A percentile compares a stretch with the other conserved stretches of the same genome.
Conservation (phyloP, 2,797 vertebrate genomes). For the Hoplostethus atlanticus region DNA sequence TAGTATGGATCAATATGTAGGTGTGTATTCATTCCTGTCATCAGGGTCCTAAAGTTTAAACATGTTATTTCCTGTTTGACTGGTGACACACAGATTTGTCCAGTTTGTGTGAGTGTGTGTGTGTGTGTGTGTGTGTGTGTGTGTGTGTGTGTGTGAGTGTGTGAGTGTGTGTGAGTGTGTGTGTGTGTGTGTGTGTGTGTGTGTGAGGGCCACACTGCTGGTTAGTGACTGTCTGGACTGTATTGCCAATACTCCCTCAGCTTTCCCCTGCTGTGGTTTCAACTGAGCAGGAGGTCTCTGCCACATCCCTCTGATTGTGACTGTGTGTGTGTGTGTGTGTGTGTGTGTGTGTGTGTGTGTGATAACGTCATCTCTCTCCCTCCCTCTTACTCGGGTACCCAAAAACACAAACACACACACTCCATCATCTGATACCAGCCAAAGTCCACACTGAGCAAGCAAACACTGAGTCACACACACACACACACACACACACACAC, state of each 20-base stretch:
- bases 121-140: neutral
- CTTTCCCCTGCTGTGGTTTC: constrained; percentile 24
- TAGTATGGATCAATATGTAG: no score
- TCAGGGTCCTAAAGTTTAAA: no score
- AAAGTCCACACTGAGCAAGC: constrained; percentile 35
- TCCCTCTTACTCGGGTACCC: neutral
- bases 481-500: neutral
- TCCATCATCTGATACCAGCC: constrained; percentile 52
- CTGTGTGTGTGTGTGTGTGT: neutral
- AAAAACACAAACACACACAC: neutral
- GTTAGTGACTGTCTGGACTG: constrained; percentile 13
- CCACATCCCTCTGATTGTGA: constrained; percentile 45
- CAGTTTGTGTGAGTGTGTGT: constrained; percentile 22
- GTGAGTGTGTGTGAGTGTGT: no score
- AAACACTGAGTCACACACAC: constrained; percentile 17
- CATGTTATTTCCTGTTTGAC: constrained; percentile 14
- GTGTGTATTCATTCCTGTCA: no score
- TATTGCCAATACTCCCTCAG: neutral
- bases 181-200: neutral
- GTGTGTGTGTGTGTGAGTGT: no score
- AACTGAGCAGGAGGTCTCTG: constrained; percentile 35
- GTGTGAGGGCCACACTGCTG: constrained; percentile 19
- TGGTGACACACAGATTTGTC: constrained; percentile 38
- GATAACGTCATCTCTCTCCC: constrained; percentile 18
- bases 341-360: constrained; percentile 21